These are phyloP conservation scores for Amblyopsis rosae DNA, from an alignment of 2,113 vertebrate species.

Conservation along the genomic window DNA sequence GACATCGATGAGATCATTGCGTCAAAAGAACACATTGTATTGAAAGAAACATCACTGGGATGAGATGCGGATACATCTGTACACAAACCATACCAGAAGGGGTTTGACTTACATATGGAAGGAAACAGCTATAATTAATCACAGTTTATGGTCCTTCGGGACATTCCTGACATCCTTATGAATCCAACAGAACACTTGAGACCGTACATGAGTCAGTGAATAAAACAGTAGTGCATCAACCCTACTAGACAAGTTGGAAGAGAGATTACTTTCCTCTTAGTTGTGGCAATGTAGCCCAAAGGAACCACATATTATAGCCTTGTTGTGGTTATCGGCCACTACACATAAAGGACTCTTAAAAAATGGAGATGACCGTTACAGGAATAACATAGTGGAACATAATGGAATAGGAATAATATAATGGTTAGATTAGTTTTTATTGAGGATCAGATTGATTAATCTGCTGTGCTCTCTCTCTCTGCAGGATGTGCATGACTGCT, in stretches of 20 bases:
- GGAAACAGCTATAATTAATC: slow-evolving; percentile 20
- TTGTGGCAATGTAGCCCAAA: too few relatives aligned
- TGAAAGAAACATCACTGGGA: slow-evolving; percentile 11
- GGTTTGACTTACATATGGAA: slow-evolving; percentile 21
- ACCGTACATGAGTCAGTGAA: slow-evolving; percentile 1
- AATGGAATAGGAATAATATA: too few relatives aligned
- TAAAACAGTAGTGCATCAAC: neutral
- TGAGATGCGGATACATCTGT: slow-evolving; percentile 9
- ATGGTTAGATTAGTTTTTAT: too few relatives aligned
- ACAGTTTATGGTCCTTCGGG: neutral
- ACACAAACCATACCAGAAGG: neutral
- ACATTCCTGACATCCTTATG: neutral
- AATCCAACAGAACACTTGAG: slow-evolving; percentile 2
- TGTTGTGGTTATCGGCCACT: too few relatives aligned
- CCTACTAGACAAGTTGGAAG: neutral
- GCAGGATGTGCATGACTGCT: slow-evolving; percentile 91
- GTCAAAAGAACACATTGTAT: slow-evolving; percentile 44
- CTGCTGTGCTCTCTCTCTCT: neutral
- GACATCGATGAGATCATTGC: slow-evolving; percentile 19
- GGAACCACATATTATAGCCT: too few relatives aligned
- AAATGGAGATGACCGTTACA: too few relatives aligned
- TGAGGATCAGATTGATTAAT: neutral
- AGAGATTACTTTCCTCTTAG: too few relatives aligned
- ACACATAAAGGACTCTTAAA: too few relatives aligned
- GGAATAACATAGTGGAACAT: too few relatives aligned